phyloP scores from a whole-genome alignment of 2,797 vertebrate genomes.

The Heliangelus exortis region DNA sequence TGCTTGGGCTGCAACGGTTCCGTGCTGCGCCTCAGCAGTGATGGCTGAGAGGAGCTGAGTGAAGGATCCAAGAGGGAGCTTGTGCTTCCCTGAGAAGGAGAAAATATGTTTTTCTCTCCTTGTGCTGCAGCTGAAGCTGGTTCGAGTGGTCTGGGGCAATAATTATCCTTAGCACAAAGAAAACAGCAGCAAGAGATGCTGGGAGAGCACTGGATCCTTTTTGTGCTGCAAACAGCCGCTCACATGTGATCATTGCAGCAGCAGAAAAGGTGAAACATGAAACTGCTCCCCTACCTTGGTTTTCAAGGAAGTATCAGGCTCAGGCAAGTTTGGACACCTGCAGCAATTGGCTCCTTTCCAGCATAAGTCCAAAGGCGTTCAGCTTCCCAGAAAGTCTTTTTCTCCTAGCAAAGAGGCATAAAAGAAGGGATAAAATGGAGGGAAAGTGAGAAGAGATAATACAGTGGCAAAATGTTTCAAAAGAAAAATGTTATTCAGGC shows the following conservation, averaged over 20 bases:
- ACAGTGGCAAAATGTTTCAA: not conserved
- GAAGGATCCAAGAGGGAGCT: not conserved
- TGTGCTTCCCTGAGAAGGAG: not conserved
- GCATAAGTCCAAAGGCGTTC: not conserved
- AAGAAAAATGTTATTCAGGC: not conserved
- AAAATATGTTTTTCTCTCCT: not conserved
- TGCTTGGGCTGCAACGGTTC: not conserved
- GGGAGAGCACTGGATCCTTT: not conserved
- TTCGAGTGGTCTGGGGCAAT: not conserved
- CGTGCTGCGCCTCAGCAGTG: not conserved
- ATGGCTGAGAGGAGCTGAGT: not conserved
- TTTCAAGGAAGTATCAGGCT: not conserved
- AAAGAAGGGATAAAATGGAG: not conserved
- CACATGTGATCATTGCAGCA: not conserved
- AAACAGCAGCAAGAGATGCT: not conserved
- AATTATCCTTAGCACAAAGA: not conserved
- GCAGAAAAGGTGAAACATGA: not conserved
- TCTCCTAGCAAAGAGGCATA: not conserved
- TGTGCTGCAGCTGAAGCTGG: not conserved
- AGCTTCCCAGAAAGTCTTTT: not conserved
- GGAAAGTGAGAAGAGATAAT: not conserved
- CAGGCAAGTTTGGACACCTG: conserved; percentile 36
- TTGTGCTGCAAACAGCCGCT: not conserved
- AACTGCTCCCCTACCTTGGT: not conserved
- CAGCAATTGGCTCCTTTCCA: conserved; percentile 26